phyloP scores from a whole-genome alignment of 2,797 vertebrate species.

The Hydrolagus colliei region DNA sequence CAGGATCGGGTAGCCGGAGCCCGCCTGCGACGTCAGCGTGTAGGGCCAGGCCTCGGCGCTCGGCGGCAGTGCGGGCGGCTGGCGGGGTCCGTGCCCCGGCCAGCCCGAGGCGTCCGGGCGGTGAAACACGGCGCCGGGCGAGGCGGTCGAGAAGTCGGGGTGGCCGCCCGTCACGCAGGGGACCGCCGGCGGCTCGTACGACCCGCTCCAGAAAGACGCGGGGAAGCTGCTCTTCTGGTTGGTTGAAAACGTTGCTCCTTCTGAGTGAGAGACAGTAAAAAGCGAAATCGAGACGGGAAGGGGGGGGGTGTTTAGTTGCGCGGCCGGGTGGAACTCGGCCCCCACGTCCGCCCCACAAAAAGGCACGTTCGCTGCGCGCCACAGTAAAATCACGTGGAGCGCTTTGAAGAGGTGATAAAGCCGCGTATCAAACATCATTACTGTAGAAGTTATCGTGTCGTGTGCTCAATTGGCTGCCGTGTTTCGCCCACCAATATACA shows the following conservation, averaged over 20 bases:
- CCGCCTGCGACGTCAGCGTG: constrained; percentile 74
- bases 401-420: too few species aligned
- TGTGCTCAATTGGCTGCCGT: too few species aligned
- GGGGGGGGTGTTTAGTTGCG: constrained; percentile 11
- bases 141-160: constrained; percentile 69
- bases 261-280: constrained; percentile 45
- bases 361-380: too few species aligned
- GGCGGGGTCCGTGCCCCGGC: constrained; percentile 75
- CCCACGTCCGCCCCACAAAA: too few species aligned
- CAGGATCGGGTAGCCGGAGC: constrained; percentile 73
- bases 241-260: constrained; percentile 64
- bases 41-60: constrained; percentile 81
- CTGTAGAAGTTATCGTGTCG: too few species aligned
- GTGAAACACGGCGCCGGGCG: constrained; percentile 68
- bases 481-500: too few species aligned
- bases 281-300: constrained; percentile 39
- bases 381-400: too few species aligned
- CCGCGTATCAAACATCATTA: too few species aligned
- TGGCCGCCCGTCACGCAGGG: constrained; percentile 72
- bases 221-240: constrained; percentile 72
- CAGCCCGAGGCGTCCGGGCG: constrained; percentile 71
- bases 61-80: constrained; percentile 66
- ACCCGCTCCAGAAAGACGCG: constrained; percentile 74
- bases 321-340: too few species aligned
- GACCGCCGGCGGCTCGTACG: constrained; percentile 72